Base-by-base conservation (phyloP, 2,888 invertebrate genomes). In the Oligia latruncula region DNA sequence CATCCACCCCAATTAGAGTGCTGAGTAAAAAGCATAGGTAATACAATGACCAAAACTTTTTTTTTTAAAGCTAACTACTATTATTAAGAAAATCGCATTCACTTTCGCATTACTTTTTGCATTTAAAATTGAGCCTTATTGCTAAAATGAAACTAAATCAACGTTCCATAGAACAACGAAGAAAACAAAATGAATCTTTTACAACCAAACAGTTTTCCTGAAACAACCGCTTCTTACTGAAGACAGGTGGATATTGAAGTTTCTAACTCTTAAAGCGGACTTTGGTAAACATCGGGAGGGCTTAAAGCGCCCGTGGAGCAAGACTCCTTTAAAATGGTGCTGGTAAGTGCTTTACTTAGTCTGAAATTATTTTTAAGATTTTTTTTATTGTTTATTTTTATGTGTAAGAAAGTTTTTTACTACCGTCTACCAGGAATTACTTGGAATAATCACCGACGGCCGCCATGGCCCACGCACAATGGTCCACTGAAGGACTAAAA, bases 221-320 rank as follows among this genome's bases (percentile, higher is more conserved):
- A 71, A 83, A 78, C 74, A 75, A 75, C 75, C 74, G 43, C 73
- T 83, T 82, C 83, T 83, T 75, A 79, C 76, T 78, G 77, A 58
- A 82, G 85, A 85, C 87, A 90, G 90, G 91, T 90, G 89, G 88
- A 87, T 77, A 71, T 90, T 82, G 87, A 91, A 91, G 84, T 92
- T 91, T 77, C 77, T 65, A 91, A 88, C 89, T 91, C 90, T 88
- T 91, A 90, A 90, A 92, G 88, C 81, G 84, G 88, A 89, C 89
- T 90, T 91, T 88, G 85, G 87, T 90, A 83, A 85, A 85, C 88
- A 90, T 87, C 81, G 87, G 87, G 84, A 89, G 72, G 71, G 68
- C 60, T 81, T 83, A 77, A 75, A 87, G 72, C 67, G 77, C 76
- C 81, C 72, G 52, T 60, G 75, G 73, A 65, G 68, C 49, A 49